These are phyloP conservation scores for Sebastes alutus DNA, from an alignment of 2,797 vertebrate genomes.

Conservation along the genomic window DNA sequence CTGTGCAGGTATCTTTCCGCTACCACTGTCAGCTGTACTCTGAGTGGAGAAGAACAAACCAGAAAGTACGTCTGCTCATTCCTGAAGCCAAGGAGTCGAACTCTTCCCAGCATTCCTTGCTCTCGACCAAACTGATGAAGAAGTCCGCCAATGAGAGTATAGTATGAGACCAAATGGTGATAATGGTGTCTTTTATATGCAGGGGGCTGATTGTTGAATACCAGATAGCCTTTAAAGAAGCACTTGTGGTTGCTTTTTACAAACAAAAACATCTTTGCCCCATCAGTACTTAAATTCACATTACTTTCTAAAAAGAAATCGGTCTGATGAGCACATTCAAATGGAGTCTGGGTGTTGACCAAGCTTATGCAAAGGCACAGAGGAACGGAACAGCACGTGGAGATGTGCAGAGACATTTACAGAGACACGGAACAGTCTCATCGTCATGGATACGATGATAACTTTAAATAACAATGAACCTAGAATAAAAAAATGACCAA, in stretches of 20 bases:
- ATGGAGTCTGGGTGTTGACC: slow-evolving; percentile 10
- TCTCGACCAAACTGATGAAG: slow-evolving; percentile 89
- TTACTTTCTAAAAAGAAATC: slow-evolving; percentile 4
- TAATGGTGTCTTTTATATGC: slow-evolving; percentile 35
- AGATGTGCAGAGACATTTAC: background rate
- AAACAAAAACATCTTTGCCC: background rate
- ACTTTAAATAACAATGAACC: background rate
- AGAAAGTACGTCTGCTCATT: slow-evolving; percentile 92
- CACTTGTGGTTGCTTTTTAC: slow-evolving; percentile 43
- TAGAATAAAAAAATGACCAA: slow-evolving; percentile 11
- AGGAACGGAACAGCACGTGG: background rate
- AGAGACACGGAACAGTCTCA: background rate
- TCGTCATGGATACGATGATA: background rate
- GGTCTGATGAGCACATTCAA: slow-evolving; percentile 1
- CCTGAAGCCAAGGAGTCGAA: slow-evolving; percentile 83
- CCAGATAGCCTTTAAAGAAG: slow-evolving; percentile 53
- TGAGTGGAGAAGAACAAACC: slow-evolving; percentile 95
- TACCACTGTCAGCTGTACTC: slow-evolving; percentile 98
- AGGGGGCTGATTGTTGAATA: slow-evolving; percentile 32
- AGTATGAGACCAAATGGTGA: slow-evolving; percentile 82
- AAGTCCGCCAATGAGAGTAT: slow-evolving; percentile 90
- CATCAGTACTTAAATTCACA: slow-evolving; percentile 1
- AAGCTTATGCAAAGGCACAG: slow-evolving; percentile 34
- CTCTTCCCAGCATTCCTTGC: slow-evolving; percentile 87
- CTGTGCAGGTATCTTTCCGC: slow-evolving; percentile 91